Evolutionary conservation across 2,888 invertebrate genomes (phyloP).

Genomic region (Orthosia cruda): DNA sequence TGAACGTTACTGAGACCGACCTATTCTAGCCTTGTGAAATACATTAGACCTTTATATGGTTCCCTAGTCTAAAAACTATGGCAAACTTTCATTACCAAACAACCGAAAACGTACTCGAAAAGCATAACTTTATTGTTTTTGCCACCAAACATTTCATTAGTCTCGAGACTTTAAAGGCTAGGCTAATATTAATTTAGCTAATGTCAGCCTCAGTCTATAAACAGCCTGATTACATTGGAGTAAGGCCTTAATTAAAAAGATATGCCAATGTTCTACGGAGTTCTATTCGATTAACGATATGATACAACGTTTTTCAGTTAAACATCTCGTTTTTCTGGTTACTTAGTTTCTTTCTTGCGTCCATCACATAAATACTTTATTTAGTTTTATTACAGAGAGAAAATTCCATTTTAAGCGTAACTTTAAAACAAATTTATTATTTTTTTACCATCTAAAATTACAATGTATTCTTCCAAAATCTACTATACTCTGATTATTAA

Average conservation of each 20-base stretch:
- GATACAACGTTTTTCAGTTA: slow-evolving; percentile 1
- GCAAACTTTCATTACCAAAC: neutral
- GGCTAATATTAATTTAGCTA: slow-evolving; percentile 58
- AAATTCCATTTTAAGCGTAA: too few species aligned
- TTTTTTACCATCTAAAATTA: neutral
- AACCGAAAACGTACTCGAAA: neutral
- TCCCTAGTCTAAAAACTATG: neutral
- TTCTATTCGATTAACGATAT: slow-evolving; percentile 38
- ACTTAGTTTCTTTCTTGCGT: too few species aligned
- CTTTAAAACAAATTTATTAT: neutral
- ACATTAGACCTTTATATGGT: neutral
- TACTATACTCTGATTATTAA: too few species aligned
- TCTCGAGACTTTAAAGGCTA: neutral
- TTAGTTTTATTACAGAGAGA: neutral
- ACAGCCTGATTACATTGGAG: slow-evolving; percentile 50
- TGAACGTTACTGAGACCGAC: too few species aligned
- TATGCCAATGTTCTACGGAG: slow-evolving; percentile 15
- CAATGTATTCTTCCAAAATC: neutral
- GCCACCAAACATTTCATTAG: slow-evolving; percentile 8
- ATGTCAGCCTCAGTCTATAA: slow-evolving; percentile 43
- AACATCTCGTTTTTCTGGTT: too few species aligned
- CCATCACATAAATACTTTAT: too few species aligned
- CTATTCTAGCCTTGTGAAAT: neutral
- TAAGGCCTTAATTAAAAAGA: slow-evolving; percentile 56
- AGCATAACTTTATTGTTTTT: slow-evolving; percentile 8